Percentiles rank a stretch among this genome's conserved stretches.
Conservation (phyloP, 1,140 invertebrate species). For the Arion vulgaris region DNA sequence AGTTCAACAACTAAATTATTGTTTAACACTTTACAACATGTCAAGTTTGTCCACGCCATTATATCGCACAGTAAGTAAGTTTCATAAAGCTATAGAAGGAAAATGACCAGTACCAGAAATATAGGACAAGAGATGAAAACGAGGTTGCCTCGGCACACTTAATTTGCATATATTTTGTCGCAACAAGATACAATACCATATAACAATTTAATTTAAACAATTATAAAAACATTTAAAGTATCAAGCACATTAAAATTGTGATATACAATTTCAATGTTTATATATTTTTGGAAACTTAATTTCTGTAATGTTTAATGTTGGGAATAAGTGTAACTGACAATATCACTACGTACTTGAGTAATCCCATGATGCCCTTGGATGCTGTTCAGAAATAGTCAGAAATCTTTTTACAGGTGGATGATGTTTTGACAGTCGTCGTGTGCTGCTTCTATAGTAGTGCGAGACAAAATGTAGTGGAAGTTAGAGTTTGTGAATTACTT, state of each 20-base stretch:
- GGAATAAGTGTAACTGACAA: background rate
- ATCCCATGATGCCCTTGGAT: conserved; percentile 15
- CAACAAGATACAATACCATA: background rate
- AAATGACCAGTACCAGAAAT: background rate
- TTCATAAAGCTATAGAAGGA: no score
- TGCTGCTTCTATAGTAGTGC: background rate
- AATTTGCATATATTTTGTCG: conserved; percentile 42
- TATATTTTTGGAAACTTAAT: background rate
- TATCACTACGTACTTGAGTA: conserved; percentile 15
- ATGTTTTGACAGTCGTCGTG: conserved; percentile 32
- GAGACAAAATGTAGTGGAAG: background rate
- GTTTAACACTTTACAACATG: no score
- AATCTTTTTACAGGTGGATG: conserved; percentile 36
- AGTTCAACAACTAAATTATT: no score
- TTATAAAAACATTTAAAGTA: background rate
- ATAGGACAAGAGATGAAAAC: conserved; percentile 13
- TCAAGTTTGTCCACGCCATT: no score
- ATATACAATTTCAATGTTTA: background rate
- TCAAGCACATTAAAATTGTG: background rate
- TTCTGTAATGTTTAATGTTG: background rate
- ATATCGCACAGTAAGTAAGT: no score
- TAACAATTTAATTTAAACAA: background rate
- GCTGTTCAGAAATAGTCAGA: conserved; percentile 22
- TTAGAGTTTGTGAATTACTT: no score
- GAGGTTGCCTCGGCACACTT: conserved; percentile 18